Evolutionary conservation across 1,140 invertebrate genomes (phyloP).

Genomic region (Anagrus nilaparvatae): DNA sequence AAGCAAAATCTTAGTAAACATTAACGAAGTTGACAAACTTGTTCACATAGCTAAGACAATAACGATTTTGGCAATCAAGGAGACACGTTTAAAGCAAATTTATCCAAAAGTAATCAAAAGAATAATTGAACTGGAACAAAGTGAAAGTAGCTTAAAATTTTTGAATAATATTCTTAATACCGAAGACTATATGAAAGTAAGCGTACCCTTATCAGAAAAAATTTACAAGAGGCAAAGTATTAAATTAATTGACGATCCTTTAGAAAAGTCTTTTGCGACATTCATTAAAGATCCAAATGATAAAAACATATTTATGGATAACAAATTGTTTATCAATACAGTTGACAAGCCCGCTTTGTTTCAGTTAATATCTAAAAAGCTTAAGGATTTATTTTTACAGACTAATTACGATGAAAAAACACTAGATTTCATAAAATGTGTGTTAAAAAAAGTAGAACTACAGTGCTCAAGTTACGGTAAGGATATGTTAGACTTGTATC

Average conservation of each 20-base stretch:
- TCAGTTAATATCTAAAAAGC: constrained; percentile 20
- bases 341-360: constrained; percentile 23
- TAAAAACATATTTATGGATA: constrained; percentile 2
- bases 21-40: constrained; percentile 14
- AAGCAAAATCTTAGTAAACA: constrained; percentile 14
- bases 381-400: constrained; percentile 26
- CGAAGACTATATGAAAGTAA: constrained; percentile 17
- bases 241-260: constrained; percentile 28
- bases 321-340: constrained; percentile 20
- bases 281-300: constrained; percentile 12
- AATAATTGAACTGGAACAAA: constrained; percentile 18
- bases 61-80: constrained; percentile 13
- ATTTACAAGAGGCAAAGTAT: constrained; percentile 23
- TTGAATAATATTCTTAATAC: constrained; percentile 18
- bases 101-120: constrained; percentile 19
- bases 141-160: constrained; percentile 19
- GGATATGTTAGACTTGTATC: constrained; percentile 31
- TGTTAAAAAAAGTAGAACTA: constrained; percentile 21
- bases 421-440: constrained; percentile 25
- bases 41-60: constrained; percentile 20
- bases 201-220: constrained; percentile 20
- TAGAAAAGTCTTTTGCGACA: constrained; percentile 22
- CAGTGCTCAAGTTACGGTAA: constrained; percentile 16
- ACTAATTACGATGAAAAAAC: constrained; percentile 21
- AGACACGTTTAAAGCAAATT: constrained; percentile 11